Evolutionary conservation across 2,797 vertebrate genomes (phyloP), one percentile per base, ranked within the genome.

Genomic region (Hydrophis major): DNA sequence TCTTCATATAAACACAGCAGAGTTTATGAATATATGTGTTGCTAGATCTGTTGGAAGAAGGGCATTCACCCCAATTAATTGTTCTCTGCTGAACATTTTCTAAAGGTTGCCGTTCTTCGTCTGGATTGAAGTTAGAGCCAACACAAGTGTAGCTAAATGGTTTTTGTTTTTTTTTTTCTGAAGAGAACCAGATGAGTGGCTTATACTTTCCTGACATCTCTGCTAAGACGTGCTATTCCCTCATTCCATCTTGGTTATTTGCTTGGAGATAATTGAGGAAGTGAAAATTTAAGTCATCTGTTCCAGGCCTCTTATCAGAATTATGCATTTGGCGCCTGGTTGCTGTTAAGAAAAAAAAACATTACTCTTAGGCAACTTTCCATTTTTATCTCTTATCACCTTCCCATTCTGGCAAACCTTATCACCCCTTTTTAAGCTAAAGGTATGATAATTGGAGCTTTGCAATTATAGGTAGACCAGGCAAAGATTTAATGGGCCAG

Each of bases 401-500:
- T 83, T 96, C 94, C 94, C 83, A 94, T 93, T 96, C 93, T 94
- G 92, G 95, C 94, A 97, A 96, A 92, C 95, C 95, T 97, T 97
- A 97, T 97, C 97, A 16, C 88, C 95, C 93, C 89, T 89, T 89
- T 92, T 95, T 25, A 83, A 95, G 56, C 95, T 96, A 97, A 97
- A 94, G 93, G 96, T 95, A 96, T 95, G 94, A 95, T 97, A 97
- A 97, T 97, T 97, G 95, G 93, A 94, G 94, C 93, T 94, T 96
- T 95, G 95, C 96, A 97, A 96, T 97, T 97, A 96, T 93, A 97
- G 96, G 96, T 96, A 95, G 93, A 96, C 94, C 95, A 97, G 88
- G 94, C 88, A 94, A 89, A 94, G 93, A 96, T 95, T 96, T 97
- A 97, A 97, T 96, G 93, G 97, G 95, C 95, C 95, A 93, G 95